Evolutionary conservation across 2,888 invertebrate species (phyloP).

Genomic region (Euproctis similis): DNA sequence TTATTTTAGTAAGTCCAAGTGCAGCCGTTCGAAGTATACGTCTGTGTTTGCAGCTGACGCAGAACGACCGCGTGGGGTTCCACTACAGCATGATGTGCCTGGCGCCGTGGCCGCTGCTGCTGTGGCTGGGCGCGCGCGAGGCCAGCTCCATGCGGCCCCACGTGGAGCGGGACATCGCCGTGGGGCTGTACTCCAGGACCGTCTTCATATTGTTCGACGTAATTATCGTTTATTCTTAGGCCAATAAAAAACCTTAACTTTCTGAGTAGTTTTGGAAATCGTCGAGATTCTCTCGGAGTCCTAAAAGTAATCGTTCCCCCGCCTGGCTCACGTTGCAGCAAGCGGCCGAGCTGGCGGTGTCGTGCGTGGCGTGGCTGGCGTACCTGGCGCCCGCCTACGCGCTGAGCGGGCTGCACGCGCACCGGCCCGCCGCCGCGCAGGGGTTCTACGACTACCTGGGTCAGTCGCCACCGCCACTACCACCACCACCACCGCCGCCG

Average conservation of each 20-base stretch:
- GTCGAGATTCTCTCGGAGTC: no score
- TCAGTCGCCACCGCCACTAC: constrained; percentile 50
- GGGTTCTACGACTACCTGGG: constrained; percentile 84
- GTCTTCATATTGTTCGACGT: constrained; percentile 89
- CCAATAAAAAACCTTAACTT: no score
- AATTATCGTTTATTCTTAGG: constrained; percentile 37
- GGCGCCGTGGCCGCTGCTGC: constrained; percentile 84
- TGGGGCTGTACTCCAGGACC: constrained; percentile 86
- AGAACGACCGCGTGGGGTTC: constrained; percentile 89
- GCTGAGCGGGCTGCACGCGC: constrained; percentile 89
- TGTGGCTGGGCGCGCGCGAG: constrained; percentile 77
- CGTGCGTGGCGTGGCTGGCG: constrained; percentile 86
- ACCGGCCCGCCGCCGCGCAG: constrained; percentile 77
- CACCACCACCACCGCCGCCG: neutral
- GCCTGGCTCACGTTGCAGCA: no score
- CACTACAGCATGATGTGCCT: constrained; percentile 89
- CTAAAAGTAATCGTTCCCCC: no score
- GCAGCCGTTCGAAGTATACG: no score
- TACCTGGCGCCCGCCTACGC: constrained; percentile 92
- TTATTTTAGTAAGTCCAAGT: no score
- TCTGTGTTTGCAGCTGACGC: constrained; percentile 78
- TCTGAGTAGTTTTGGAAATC: no score
- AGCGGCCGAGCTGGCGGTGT: constrained; percentile 85
- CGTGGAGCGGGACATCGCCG: constrained; percentile 86
- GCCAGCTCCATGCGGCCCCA: constrained; percentile 75